phyloP scores from a whole-genome alignment of 2,113 vertebrate species.

The Entelurus aequoreus region DNA sequence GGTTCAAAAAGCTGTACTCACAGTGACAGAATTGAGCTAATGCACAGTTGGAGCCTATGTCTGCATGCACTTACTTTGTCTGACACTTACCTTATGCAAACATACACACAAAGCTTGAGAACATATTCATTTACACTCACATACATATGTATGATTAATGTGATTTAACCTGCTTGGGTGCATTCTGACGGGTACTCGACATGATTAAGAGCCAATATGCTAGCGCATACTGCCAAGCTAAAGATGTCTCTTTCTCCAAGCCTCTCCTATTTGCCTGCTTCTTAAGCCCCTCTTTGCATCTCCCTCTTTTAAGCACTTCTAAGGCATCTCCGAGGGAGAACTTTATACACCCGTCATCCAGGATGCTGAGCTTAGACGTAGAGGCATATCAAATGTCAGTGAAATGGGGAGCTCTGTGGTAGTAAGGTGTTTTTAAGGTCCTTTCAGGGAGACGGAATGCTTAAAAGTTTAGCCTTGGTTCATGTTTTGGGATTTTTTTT shows the following conservation, averaged over 20 bases:
- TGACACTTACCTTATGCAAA: constrained; percentile 24
- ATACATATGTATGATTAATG: constrained; percentile 67
- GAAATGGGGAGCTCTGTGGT: constrained; percentile 48
- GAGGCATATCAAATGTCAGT: constrained; percentile 65
- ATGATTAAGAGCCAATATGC: constrained; percentile 70
- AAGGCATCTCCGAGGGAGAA: constrained; percentile 50
- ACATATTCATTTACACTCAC: constrained; percentile 16
- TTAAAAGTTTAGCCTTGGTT: constrained; percentile 60
- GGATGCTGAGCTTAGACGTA: constrained; percentile 54
- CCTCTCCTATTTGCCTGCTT: constrained; percentile 58
- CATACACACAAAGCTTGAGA: constrained; percentile 8
- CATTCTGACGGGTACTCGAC: constrained; percentile 68
- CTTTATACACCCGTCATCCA: constrained; percentile 48
- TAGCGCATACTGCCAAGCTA: constrained; percentile 60
- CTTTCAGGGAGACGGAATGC: constrained; percentile 43
- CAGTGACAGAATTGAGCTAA: constrained; percentile 21
- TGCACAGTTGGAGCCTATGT: constrained; percentile 38
- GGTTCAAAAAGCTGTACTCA: constrained; percentile 20
- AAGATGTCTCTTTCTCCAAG: constrained; percentile 64
- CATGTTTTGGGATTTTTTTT: constrained; percentile 44
- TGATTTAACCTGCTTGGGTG: constrained; percentile 74
- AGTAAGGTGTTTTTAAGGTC: constrained; percentile 61
- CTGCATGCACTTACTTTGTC: constrained; percentile 21
- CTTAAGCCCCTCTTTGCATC: constrained; percentile 73
- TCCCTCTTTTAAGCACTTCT: constrained; percentile 69